A percentile compares a stretch with the other conserved stretches of the same genome.
phyloP scores from a whole-genome alignment of 2,888 invertebrate species.

The Chymomyza procnemis region DNA sequence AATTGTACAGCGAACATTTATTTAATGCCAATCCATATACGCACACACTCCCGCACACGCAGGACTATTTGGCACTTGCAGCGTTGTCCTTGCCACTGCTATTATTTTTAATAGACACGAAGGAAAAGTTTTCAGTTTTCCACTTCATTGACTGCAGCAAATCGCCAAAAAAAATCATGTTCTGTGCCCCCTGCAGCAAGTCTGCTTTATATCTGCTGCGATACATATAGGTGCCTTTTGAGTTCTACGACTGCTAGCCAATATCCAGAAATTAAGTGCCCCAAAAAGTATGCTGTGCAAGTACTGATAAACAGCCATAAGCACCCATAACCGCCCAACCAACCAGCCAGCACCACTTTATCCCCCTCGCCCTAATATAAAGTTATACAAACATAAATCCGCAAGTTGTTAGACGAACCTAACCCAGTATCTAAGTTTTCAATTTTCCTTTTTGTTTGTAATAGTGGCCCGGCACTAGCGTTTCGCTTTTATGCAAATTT shows the following conservation, averaged over 20 bases:
- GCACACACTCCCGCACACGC: slow-evolving; percentile 33
- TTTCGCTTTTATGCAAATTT: not conserved
- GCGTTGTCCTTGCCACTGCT: slow-evolving; percentile 53
- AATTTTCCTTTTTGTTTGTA: not conserved
- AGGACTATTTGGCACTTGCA: not conserved
- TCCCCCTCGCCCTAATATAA: slow-evolving; percentile 22
- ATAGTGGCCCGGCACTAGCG: not conserved
- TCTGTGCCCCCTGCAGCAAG: slow-evolving; percentile 5
- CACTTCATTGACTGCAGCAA: slow-evolving; percentile 66
- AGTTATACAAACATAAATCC: slow-evolving; percentile 64
- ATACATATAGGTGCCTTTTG: not conserved
- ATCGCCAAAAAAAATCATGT: slow-evolving; percentile 51
- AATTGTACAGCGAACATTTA: slow-evolving; percentile 36
- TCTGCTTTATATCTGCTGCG: not conserved
- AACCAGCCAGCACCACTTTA: slow-evolving; percentile 12
- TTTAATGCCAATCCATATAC: slow-evolving; percentile 16
- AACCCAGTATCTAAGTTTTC: slow-evolving; percentile 34
- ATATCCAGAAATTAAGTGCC: slow-evolving; percentile 62
- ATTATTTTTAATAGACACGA: slow-evolving; percentile 71
- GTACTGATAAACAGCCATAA: slow-evolving; percentile 54
- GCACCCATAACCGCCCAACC: slow-evolving; percentile 8
- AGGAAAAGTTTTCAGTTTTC: slow-evolving; percentile 69
- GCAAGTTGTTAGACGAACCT: slow-evolving; percentile 16
- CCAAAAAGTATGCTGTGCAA: slow-evolving; percentile 61
- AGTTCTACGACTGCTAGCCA: not conserved